A percentile compares a stretch with the other conserved stretches of the same genome.
phyloP scores from a whole-genome alignment of 2,888 invertebrate genomes.

The Rhaphigaster nebulosa region DNA sequence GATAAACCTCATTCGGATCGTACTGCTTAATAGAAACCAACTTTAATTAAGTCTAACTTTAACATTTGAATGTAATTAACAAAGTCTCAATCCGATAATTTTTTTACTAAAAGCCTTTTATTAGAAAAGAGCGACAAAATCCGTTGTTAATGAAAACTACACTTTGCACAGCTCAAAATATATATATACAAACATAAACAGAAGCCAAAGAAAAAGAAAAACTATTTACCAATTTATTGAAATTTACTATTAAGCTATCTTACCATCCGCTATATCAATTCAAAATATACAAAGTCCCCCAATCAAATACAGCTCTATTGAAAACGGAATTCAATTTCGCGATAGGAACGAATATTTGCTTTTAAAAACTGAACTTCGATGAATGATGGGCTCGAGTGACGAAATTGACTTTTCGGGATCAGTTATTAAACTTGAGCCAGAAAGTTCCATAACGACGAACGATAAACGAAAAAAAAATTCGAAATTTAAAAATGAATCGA shows the following conservation, averaged over 20 bases:
- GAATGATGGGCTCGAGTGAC: neutral
- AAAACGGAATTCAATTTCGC: neutral
- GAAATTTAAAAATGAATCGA: neutral
- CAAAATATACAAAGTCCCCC: neutral
- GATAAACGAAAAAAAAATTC: neutral
- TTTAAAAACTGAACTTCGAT: neutral
- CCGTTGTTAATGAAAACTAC: no score
- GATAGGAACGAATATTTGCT: neutral
- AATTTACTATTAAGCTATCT: neutral
- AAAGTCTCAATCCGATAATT: no score
- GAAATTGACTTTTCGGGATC: neutral
- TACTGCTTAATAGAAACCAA: neutral
- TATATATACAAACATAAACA: no score
- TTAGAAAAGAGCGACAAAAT: no score
- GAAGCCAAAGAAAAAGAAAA: no score
- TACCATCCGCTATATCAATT: neutral
- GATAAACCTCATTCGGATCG: neutral
- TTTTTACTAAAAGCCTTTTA: no score
- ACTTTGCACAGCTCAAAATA: no score
- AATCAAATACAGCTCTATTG: neutral
- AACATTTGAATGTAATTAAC: neutral
- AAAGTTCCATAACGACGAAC: neutral
- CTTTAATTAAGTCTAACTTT: neutral
- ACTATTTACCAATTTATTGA: no score
- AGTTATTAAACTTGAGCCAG: neutral